Evolutionary conservation across 2,113 vertebrate genomes (phyloP).

Genomic region (Neolamprologus variostigma): DNA sequence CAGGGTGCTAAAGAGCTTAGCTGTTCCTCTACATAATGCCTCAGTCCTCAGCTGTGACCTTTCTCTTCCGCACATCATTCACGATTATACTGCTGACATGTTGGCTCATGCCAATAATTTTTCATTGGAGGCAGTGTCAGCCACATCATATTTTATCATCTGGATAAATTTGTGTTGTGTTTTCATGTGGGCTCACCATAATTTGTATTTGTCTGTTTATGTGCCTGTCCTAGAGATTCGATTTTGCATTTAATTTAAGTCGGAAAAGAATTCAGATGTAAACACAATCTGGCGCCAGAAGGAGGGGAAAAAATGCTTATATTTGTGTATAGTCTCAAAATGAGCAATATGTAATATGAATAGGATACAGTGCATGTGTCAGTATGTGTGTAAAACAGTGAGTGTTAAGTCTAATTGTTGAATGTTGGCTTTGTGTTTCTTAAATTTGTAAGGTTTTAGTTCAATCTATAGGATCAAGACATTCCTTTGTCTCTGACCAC

Average conservation of each 20-base stretch:
- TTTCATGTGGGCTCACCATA: slow-evolving; percentile 45
- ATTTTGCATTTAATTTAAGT: slow-evolving; percentile 45
- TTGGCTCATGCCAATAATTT: slow-evolving; percentile 67
- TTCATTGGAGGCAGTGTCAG: slow-evolving; percentile 62
- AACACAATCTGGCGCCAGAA: slow-evolving; percentile 30
- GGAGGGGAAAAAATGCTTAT: not conserved
- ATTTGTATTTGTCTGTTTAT: slow-evolving; percentile 55
- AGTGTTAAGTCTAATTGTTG: not conserved
- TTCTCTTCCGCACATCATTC: slow-evolving; percentile 62
- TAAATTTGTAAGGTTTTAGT: not conserved
- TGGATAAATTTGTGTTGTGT: slow-evolving; percentile 61
- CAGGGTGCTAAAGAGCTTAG: slow-evolving; percentile 54
- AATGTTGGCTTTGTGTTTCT: not conserved
- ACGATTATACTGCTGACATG: slow-evolving; percentile 59
- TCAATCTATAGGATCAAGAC: not conserved
- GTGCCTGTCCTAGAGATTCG: slow-evolving; percentile 37
- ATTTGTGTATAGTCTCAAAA: not conserved
- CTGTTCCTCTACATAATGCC: slow-evolving; percentile 54
- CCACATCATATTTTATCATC: slow-evolving; percentile 67
- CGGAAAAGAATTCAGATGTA: slow-evolving; percentile 12
- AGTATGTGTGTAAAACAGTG: not conserved
- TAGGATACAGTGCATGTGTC: not conserved
- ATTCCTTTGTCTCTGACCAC: not conserved
- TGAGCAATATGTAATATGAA: not conserved
- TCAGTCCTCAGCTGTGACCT: slow-evolving; percentile 66